Evolutionary conservation across 2,888 invertebrate species (phyloP), one percentile per base, ranked within the genome.

Genomic region (Hedychridium roseum): DNA sequence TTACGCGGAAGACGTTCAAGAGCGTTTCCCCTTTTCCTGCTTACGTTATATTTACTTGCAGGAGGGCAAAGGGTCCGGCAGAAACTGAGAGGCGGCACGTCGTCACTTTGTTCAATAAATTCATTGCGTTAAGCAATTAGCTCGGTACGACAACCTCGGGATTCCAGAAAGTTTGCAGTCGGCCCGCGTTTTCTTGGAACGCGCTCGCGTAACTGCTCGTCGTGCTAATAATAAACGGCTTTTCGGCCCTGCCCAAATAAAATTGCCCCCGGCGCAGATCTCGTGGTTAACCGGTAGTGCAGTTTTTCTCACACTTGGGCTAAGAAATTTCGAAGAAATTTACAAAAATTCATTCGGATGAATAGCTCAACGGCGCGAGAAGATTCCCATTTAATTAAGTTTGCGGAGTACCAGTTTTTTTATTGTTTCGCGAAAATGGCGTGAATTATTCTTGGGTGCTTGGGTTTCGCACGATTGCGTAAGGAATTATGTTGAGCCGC

Each of bases 111-210:
- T 64, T 61, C 64, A 64, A 64, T 64, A 66, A 68, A 66, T 69
- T 69, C 63, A 68, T 67, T 60, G 62, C 64, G 65, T 71, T 71
- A 72, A 63, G 53, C 68, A 72, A 70, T 71, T 71, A 70, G 49
- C 50, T 57, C 60, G 54, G 70, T 57, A 59, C 72, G 66, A 68
- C 72, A 67, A 66, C 65, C 72, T 63, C 67, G 57, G 58, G 50
- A 67, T 71, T 72, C 69, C 65, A 70, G 70, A 65, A 68, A 71
- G 69, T 63, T 59, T 55, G 48, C 46, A 50, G 49, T 32, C 45
- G 28, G 23, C 37, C 23, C 48, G 36, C 44, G 37, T 52, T 51
- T 73, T 74, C 73, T 58, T 56, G 56, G 74, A 74, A 73, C 54
- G 55, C 59, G 42, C 52, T 66, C 59, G 48, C 60, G 63, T 60